Base-by-base conservation (phyloP, 2,888 invertebrate genomes). In the Eulithis prunata region DNA sequence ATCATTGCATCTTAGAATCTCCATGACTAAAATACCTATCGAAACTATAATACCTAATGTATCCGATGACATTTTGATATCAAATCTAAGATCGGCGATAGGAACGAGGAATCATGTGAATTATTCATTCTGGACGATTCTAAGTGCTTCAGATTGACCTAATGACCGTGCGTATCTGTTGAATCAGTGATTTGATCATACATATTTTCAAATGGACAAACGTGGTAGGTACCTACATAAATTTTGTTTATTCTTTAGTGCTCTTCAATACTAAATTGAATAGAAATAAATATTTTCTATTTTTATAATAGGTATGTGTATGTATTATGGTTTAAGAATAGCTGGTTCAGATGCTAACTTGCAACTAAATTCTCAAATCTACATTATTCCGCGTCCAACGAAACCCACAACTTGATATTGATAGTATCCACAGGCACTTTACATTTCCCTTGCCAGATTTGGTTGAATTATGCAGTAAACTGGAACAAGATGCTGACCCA, bases 51-150 rank as follows among this genome's bases (percentile, higher is more conserved):
- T 51, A 21, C 41, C 41, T 41, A 55, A 55, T 28, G 43, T 61
- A n/a, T 53, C 38, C 5, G 68, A 62, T 67, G 71, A 62, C 66
- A 72, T 64, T 68, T 65, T 46, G 66, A 67, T 71, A 62, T 28
- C 53, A 57, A 43, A 12, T 54, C 57, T 64, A 58, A 64, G 66
- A 68, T 70, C 57, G 14, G 47, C 52, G 69, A 72, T 71, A 70
- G 61, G 53, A 56, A 49, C 53, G 47, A 60, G 62, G 62, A 68
- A 21, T 66, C 51, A 32, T 53, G 47, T 70, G 68, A 71, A 68
- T 71, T 57, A 71, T 70, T 69, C 66, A 71, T 71, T 41, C 41
- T 52, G 51, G 58, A 59, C 43, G 38, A 36, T 38, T 49, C 38
- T 49, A 57, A 47, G 11, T 49, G 45, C 45, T n/a, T 45, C n/a